Evolutionary conservation across 2,113 vertebrate genomes (phyloP), one percentile per base, ranked within the genome.

Genomic region (Pituophis catenifer): DNA sequence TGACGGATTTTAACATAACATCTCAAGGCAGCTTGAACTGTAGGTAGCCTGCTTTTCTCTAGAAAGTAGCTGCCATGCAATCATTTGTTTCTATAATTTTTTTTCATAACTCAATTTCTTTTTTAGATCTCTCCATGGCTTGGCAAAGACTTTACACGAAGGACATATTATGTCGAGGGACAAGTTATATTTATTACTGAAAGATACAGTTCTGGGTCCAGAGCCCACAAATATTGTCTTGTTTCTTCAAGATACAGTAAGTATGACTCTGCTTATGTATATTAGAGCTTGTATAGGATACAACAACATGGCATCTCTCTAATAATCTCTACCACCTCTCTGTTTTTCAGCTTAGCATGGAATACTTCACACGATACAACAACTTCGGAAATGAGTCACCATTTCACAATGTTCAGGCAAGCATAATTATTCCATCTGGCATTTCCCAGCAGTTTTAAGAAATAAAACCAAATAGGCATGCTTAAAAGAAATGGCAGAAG

Each of bases 341-440:
- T 96, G 44, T 96, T 95, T 97, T 97, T 50, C 94, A 97, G 96
- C 95, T 97, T 90, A 96, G 97, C 38, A 2, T 95, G 95, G 95
- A 96, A 57, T 96, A 98, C 93, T 95, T 96, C 96, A 97, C 94
- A 3, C 94, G 96, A 95, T 91, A 97, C 93, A 93, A 94, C 89
- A 93, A 96, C 92, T 89, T 90, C 92, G 86, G 92, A 96, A 96
- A 95, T 95, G 94, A 96, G 94, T 96, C 95, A 58, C 96, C 93
- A 0, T 96, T 97, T 94, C 93, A 94, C 93, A 97, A 97, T 94
- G 26, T 97, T 93, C 96, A 97, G 97, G 97, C 96, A 97, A 97
- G 97, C 24, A 90, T 93, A 94, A 95, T 2, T 94, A 26, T 93
- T 53, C 92, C 95, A 70, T 94, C 54, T 94, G 93, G 94, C 33